Evolutionary conservation across 2,113 vertebrate genomes (phyloP), one percentile per base, ranked within the genome.

Genomic region (Callionymus lyra): DNA sequence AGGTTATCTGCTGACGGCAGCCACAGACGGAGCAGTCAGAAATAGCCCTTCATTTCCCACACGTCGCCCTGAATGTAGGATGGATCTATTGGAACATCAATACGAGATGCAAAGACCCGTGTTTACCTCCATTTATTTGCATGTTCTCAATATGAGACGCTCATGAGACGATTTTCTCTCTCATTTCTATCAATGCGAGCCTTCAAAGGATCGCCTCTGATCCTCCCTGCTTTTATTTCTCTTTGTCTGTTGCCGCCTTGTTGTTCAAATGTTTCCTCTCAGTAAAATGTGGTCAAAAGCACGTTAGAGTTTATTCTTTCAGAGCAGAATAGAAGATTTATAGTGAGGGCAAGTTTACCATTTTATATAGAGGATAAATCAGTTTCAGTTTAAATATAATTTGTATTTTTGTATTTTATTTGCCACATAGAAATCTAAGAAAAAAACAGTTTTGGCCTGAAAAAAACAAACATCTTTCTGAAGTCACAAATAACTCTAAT

Each of bases 1-100:
- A 60, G 65, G 67, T 74, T 74, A 70, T 63, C 68, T 66, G 53
- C 55, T 15, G 55, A 65, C 57, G 58, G 16, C 58, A 72, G 59
- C 68, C 42, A 15, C 59, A 68, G 66, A 77, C 63, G 62, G 65
- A 41, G 11, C 12, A 3, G 47, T 44, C 38, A 34, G 50, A 82
- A 80, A 79, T 76, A 78, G 50, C 59, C 15, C 55, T 46, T 46
- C 17, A 47, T 74, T 61, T 72, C 66, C 70, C 52, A 41, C 2
- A 53, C 35, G 59, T n/a, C n/a, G n/a, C 8, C 8, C 21, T 27
- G 21, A 27, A 4, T 8, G 8, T 27, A 4, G 21, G 44, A 53
- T 55, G 38, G 62, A 81, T 79, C 69, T 63, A 74, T 76, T 52
- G 34, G n/a, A 46, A 19, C 39, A 43, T 69, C 57, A 19, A 56